Base-by-base conservation (phyloP, 2,113 vertebrate genomes). In the Ammodytes dubius region DNA sequence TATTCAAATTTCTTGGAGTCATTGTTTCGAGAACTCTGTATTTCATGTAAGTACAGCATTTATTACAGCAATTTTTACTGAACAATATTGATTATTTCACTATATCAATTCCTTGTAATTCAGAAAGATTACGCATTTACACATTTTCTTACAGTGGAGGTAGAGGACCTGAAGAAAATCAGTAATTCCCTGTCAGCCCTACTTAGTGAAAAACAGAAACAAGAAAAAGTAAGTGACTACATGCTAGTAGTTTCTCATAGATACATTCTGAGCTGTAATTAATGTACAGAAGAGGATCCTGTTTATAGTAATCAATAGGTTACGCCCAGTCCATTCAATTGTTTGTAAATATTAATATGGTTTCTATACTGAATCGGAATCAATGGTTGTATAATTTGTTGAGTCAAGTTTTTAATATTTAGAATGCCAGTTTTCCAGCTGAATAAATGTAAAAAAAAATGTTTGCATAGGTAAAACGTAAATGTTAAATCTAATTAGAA, bases 141-240 rank as follows among this genome's bases (percentile, higher is more conserved):
- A 1, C 1, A n/a, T 52, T 64, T 17, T 58, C 2, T 61, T 66
- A 43, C 82, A 99, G 98, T 99, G 97, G 98, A 99, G 95, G 91
- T 98, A 79, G 98, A 99, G 6, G 98, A 99, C 89, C 95, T 99
- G 94, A 99, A 99, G 96, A 99, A 99, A 95, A 91, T 99, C 92
- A 98, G 96, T 92, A 98, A 96, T 93, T 96, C 97, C 14, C 84
- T 99, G 90, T 96, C 98, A 93, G 97, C 95, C 74, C 96, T 99
- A 90, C 98, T 98, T 94, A 97, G 96, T 94, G 98, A 99, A 95
- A 99, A 99, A 92, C 97, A 98, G 90, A 99, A 97, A 95, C 97
- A 99, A 91, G 98, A 99, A 95, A 99, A 99, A 95, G 98, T 99
- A 90, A 93, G 96, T 68, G 0, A 6, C 11, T 71, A 0, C 7